A percentile compares a stretch with the other conserved stretches of the same genome.
Evolutionary conservation across 2,797 vertebrate species (phyloP).

Genomic region (Poeciliopsis turneri): DNA sequence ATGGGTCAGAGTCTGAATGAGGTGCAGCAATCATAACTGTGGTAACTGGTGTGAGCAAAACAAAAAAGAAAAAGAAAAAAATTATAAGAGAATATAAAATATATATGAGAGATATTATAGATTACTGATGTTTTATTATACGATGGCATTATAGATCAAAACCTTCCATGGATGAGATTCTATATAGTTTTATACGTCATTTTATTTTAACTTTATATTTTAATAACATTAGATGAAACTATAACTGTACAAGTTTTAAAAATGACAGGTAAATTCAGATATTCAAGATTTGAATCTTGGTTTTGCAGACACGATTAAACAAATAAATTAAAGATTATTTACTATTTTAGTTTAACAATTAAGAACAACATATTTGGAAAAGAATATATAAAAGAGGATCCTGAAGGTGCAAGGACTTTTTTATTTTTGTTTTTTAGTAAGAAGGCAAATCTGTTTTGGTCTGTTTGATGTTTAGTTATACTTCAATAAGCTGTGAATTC

Average conservation of each 20-base stretch:
- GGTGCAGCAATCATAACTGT: not conserved
- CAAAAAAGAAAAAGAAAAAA: no score
- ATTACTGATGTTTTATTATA: not conserved
- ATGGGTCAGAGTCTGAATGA: not conserved
- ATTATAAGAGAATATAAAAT: no score
- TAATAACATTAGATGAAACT: not conserved
- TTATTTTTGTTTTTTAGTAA: not conserved
- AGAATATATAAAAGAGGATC: not conserved
- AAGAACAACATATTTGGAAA: not conserved
- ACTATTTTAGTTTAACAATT: not conserved
- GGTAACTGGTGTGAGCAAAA: not conserved
- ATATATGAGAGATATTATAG: no score
- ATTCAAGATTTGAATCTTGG: not conserved
- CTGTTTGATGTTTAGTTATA: not conserved
- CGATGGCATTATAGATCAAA: not conserved
- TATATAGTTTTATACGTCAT: not conserved
- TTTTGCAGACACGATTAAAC: not conserved
- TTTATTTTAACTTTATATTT: not conserved
- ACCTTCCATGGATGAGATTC: not conserved
- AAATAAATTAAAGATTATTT: not conserved
- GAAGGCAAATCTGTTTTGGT: not conserved
- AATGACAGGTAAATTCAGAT: not conserved
- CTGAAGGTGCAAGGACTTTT: not conserved
- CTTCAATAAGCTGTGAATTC: not conserved
- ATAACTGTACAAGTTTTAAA: not conserved